Base-by-base conservation (phyloP, 2,113 vertebrate genomes). In the Baryphthengus martii region DNA sequence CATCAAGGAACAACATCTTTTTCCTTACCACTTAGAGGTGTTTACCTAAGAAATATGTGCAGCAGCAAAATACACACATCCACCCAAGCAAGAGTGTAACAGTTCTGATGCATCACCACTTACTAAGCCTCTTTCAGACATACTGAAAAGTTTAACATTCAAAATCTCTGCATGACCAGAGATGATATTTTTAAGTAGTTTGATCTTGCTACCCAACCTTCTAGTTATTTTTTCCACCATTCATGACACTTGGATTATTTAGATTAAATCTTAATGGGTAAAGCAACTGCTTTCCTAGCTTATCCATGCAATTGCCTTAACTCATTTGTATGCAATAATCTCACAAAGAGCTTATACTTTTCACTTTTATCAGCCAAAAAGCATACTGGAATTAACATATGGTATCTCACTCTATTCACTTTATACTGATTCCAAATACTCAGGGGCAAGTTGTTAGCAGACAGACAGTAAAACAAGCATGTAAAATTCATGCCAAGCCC, bases 341-440 rank as follows among this genome's bases (percentile, higher is more conserved):
- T 91, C 79, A 68, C 83, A 72, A 81, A 85, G 58, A 90, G 65
- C 53, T 88, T 72, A 67, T 66, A 82, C 25, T 88, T 95, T 85
- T 79, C 50, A 87, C 72, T 97, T 97, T 90, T 94, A 95, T 97
- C 93, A 93, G 91, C 73, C 89, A 88, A 79, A 85, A 93, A 62
- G 1, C 59, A 52, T 61, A 63, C 68, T 61, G 76, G 76, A 89
- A 95, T 95, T 95, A 91, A 89, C 85, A 81, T 81, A 67, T 40
- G 93, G 83, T 74, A 91, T 95, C 90, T 86, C 72, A 26, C 26
- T 81, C 75, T 75, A 13, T 81, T 78, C 65, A 24, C 85, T 93
- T 96, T 89, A 85, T 73, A 73, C 50, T 44, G 52, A 80, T 77
- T 97, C 85, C 93, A 95, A 94, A 87, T 55, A 94, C 70, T 93